Percentiles rank a stretch among this genome's conserved stretches.
phyloP scores from a whole-genome alignment of 1,140 invertebrate genomes.

The Berghia stephanieae region DNA sequence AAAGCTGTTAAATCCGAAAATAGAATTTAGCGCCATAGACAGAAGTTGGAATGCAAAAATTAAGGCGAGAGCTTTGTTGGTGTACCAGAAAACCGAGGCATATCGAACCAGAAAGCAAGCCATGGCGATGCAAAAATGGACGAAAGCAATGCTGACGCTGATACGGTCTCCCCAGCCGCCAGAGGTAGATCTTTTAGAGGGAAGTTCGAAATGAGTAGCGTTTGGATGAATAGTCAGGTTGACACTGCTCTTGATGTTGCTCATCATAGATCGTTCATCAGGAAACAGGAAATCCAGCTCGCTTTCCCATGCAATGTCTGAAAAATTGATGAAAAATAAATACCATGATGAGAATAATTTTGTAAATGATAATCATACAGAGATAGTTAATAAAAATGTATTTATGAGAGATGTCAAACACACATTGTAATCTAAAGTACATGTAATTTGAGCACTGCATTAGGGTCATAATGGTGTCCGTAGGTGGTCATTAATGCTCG shows the following conservation, averaged over 20 bases:
- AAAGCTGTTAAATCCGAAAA: conserved; percentile 48
- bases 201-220: conserved; percentile 36
- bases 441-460: too few species aligned
- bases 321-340: too few species aligned
- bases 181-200: conserved; percentile 34
- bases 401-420: too few species aligned
- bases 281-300: conserved; percentile 53
- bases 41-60: conserved; percentile 55
- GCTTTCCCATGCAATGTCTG: conserved; percentile 52
- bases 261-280: conserved; percentile 36
- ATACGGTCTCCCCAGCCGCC: conserved; percentile 36
- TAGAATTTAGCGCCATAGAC: conserved; percentile 40
- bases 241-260: conserved; percentile 43
- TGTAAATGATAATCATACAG: too few species aligned
- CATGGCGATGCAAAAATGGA: conserved; percentile 53
- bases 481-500: too few species aligned
- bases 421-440: too few species aligned
- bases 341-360: too few species aligned
- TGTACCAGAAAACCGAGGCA: conserved; percentile 59
- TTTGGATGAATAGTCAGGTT: conserved; percentile 40
- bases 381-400: too few species aligned
- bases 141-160: conserved; percentile 45
- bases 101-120: conserved; percentile 48
- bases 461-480: too few species aligned
- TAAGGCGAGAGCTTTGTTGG: conserved; percentile 48